Percentiles rank a stretch among this genome's conserved stretches.
These are phyloP conservation scores for Polypterus bichir DNA, from an alignment of 2,113 vertebrate species.

Conservation along the genomic window DNA sequence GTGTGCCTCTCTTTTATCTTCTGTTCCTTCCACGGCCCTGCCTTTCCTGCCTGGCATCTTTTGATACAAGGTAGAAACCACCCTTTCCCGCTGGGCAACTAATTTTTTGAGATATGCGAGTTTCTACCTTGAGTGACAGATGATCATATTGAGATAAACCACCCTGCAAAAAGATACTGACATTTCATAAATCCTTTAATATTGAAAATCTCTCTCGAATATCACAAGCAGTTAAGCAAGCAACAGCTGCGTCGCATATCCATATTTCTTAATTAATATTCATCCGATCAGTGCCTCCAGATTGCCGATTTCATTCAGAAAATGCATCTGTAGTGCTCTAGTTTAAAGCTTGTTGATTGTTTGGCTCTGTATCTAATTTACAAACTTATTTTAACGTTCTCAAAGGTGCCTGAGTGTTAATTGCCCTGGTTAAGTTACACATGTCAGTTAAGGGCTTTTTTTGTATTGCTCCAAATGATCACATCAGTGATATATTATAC, in stretches of 20 bases:
- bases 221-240: background rate
- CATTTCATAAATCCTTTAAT: slow-evolving; percentile 8
- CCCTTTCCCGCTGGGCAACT: no score
- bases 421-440: background rate
- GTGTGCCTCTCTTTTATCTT: no score
- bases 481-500: background rate
- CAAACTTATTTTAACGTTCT: background rate
- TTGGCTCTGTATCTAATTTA: background rate
- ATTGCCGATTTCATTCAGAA: slow-evolving; percentile 3
- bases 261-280: slow-evolving; percentile 2
- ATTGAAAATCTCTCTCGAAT: slow-evolving; percentile 4
- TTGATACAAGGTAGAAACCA: no score
- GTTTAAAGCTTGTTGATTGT: background rate
- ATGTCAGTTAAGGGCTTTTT: background rate
- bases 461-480: background rate
- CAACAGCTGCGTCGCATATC: background rate
- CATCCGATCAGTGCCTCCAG: slow-evolving; percentile 5
- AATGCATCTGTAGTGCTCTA: background rate
- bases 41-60: no score
- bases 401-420: background rate
- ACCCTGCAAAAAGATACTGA: slow-evolving; percentile 2
- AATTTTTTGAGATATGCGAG: no score
- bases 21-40: no score
- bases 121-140: background rate
- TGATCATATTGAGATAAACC: background rate